Evolutionary conservation across 2,113 vertebrate genomes (phyloP).

Genomic region (human (Homo sapiens)): DNA sequence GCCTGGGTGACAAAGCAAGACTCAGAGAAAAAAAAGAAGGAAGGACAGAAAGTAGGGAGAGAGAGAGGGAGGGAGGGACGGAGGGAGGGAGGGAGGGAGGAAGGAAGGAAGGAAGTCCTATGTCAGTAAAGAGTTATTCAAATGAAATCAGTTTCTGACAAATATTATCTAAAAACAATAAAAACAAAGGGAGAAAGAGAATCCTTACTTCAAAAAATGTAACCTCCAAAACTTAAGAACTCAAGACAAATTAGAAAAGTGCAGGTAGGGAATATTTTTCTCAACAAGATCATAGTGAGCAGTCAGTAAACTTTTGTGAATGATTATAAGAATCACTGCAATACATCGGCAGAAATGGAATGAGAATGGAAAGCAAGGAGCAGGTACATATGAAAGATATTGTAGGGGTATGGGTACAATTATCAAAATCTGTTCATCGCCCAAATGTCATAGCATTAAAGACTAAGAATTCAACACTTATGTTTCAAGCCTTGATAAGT

Average conservation of each 20-base stretch:
- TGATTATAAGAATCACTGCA: background rate
- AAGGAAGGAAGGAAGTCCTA: too few species aligned
- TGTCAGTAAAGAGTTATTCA: background rate
- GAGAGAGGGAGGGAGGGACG: too few species aligned
- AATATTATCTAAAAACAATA: background rate
- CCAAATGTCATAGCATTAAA: background rate
- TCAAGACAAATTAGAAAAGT: background rate
- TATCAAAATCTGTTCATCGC: background rate
- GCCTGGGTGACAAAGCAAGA: too few species aligned
- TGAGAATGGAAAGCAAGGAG: background rate
- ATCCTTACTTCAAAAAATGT: background rate
- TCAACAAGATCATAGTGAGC: background rate
- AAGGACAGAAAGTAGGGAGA: accelerated
- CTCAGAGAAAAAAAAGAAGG: too few species aligned
- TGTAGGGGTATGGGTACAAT: background rate
- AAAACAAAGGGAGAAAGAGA: background rate
- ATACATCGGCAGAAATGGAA: background rate
- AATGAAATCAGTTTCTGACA: background rate
- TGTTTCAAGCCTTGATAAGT: background rate
- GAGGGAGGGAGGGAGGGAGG: accelerated
- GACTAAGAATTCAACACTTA: background rate
- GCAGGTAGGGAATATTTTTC: background rate
- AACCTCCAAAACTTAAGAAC: background rate
- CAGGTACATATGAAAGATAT: background rate
- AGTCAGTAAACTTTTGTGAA: background rate